These are phyloP conservation scores for Heliangelus exortis DNA, from an alignment of 2,797 vertebrate species.

Conservation along the genomic window DNA sequence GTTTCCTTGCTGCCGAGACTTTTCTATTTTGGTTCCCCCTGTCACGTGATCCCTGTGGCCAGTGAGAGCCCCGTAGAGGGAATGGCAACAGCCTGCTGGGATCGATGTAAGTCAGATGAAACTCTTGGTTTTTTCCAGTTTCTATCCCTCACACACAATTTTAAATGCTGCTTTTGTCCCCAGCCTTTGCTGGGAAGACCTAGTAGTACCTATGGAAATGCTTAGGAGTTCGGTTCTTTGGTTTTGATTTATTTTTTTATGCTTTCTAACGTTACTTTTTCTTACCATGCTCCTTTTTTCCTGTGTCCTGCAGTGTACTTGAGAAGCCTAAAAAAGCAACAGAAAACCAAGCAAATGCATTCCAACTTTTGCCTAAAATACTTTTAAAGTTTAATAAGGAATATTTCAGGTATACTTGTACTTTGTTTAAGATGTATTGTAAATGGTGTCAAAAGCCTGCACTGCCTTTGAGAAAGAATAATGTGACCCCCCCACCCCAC, in stretches of 20 bases:
- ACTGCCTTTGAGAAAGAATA: neutral
- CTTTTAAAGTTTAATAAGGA: neutral
- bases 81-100: conserved; percentile 74
- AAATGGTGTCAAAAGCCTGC: neutral
- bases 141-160: conserved; percentile 25
- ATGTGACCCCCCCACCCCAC: neutral
- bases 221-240: neutral
- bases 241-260: neutral
- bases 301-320: neutral
- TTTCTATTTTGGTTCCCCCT: conserved; percentile 71
- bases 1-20: conserved; percentile 62
- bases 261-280: neutral
- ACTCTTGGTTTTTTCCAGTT: conserved; percentile 51
- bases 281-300: conserved; percentile 27
- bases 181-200: neutral
- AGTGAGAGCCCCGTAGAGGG: conserved; percentile 55
- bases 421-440: neutral
- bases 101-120: conserved; percentile 76
- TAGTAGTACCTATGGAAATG: neutral
- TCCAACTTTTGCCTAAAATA: neutral
- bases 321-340: conserved; percentile 2
- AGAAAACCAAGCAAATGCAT: neutral
- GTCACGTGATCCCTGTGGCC: conserved; percentile 62
- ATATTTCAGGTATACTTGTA: neutral
- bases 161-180: neutral